Percentiles rank a stretch among this genome's conserved stretches.
Conservation (phyloP, 1,140 invertebrate species). For the Chionoecetes opilio region DNA sequence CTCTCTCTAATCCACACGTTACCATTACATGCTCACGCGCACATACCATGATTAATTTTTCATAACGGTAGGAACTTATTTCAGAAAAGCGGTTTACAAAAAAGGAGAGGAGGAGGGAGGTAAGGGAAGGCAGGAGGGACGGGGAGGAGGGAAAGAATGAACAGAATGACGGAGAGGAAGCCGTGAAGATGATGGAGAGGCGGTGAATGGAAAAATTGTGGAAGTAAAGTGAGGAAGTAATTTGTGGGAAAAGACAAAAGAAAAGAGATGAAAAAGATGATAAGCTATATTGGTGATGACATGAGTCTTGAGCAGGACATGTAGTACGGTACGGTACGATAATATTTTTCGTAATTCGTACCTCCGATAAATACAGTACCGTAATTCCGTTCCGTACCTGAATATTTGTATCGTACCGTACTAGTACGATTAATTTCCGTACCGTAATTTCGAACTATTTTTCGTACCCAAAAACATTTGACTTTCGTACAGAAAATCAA, state of each 20-base stretch:
- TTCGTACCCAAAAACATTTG: no score
- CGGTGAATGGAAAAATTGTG: neutral
- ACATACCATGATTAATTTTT: neutral
- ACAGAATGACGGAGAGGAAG: neutral
- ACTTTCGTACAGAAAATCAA: no score
- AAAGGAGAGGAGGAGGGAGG: neutral
- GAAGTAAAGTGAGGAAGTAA: neutral
- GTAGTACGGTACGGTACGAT: no score
- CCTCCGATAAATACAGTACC: no score
- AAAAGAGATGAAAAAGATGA: conserved; percentile 16
- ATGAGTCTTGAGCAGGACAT: neutral
- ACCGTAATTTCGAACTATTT: no score
- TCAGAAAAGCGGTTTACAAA: conserved; percentile 3
- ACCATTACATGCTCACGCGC: neutral
- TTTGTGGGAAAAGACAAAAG: neutral
- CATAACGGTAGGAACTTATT: neutral
- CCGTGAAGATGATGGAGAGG: conserved; percentile 16
- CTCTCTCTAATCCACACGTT: neutral
- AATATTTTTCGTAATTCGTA: no score
- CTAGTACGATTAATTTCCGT: no score
- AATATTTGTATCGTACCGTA: no score
- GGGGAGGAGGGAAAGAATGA: neutral
- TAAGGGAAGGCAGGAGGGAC: neutral
- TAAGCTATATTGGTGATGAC: neutral
- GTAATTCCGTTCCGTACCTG: no score